Conservation (phyloP, 2,797 vertebrate species). For the Ctenosaura bakeri region DNA sequence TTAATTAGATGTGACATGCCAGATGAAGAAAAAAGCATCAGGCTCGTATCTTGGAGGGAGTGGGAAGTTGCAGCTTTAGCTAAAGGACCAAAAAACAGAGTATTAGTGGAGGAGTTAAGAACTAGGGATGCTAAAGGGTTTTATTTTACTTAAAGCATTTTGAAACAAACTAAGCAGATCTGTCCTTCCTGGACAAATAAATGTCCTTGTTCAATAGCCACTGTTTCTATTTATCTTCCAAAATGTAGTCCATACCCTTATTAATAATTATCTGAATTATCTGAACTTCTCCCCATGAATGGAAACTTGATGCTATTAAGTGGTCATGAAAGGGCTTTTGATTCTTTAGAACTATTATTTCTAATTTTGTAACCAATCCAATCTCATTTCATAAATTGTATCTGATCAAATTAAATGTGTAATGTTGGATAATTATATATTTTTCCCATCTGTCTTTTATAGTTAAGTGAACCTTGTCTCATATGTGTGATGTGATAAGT, state of each 20-base stretch:
- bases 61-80: no score
- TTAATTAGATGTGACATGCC: neutral
- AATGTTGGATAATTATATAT: neutral
- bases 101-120: neutral
- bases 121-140: neutral
- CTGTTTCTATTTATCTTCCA: neutral
- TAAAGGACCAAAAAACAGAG: neutral
- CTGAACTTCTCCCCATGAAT: neutral
- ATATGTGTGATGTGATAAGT: neutral
- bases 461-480: neutral
- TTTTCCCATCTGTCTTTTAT: neutral
- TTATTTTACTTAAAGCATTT: neutral
- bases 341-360: neutral
- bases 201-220: neutral
- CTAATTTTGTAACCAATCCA: neutral
- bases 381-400: neutral
- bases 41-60: neutral
- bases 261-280: neutral
- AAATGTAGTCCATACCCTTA: neutral
- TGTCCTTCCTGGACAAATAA: neutral
- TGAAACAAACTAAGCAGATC: neutral
- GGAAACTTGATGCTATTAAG: neutral
- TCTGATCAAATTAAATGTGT: neutral
- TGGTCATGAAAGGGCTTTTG: neutral
- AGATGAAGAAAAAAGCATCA: neutral